Base-by-base conservation (phyloP, 2,888 invertebrate species). In the Volucella bombylans region DNA sequence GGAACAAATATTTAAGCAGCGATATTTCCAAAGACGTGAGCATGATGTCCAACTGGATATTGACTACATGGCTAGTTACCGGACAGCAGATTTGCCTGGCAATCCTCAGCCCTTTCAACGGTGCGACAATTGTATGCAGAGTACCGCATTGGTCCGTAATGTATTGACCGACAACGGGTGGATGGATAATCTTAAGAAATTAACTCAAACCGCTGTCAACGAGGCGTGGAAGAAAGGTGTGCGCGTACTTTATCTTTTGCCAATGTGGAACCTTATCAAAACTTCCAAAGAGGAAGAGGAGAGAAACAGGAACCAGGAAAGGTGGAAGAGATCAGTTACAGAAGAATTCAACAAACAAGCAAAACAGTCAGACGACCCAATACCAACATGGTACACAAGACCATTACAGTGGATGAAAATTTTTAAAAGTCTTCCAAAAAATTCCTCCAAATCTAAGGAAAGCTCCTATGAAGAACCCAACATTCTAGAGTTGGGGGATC, bases 11-110 rank as follows among this genome's bases (percentile, higher is more conserved):
- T 79, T 41, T 9, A 1, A 14, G 0, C 1, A 15, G 2, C 1
- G 57, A 1, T 54, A 31, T 12, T 38, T 54, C 8, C 14, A 47
- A 1, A 31, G 12, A 14, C 9, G 10, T 11, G 57, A 18, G 8
- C 55, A 61, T 39, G 69, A 68, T 10, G n/a, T 52, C 1, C 47
- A 45, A 15, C 39, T 23, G 8, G 77, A 77, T 23, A 45, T 77
- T 43, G 52, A 69, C 8, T 77, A 54, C 18, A 49, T 77, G 77
- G 50, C 69, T 15, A 68, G 69, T 11, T 77, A 52, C 11, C 15
- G 4, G 4, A 54, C 45, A 1, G 15, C 6, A 0, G 3, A 67
- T 2, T 11, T 57, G 18, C 49, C 50, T 9, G 1, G 0, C 6
- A 6, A 14, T 41, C 1, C 11, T 2, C 10, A 8, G 10, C 23